phyloP scores from a whole-genome alignment of 1,140 invertebrate genomes.

The Diprion similis region DNA sequence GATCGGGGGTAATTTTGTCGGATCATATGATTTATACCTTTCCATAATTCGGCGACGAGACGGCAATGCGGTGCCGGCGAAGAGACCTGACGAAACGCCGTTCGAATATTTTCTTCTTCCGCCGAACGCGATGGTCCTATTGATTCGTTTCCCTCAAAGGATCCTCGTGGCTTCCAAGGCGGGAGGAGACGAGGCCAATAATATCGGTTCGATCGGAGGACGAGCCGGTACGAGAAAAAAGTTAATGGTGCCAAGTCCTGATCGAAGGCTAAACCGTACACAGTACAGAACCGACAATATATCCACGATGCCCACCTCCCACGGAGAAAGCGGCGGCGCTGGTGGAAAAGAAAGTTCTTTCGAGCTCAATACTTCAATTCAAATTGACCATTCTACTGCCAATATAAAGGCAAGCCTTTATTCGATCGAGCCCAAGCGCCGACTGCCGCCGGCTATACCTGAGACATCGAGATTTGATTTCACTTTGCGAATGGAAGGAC shows the following conservation, averaged over 20 bases:
- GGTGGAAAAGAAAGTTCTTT: background rate
- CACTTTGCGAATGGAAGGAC: no score
- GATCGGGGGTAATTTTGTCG: background rate
- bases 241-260: constrained; percentile 2
- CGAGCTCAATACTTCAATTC: background rate
- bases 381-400: no score
- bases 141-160: background rate
- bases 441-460: no score
- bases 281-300: background rate
- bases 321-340: no score
- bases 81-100: background rate
- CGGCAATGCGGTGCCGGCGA: no score
- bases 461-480: no score
- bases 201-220: background rate
- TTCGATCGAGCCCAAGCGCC: no score
- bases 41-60: background rate
- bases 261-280: background rate
- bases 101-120: background rate
- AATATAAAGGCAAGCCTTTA: no score
- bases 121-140: background rate
- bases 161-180: background rate
- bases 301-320: background rate
- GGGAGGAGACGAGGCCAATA: background rate
- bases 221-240: background rate
- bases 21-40: background rate